Conservation (phyloP, 2,888 invertebrate genomes). For the Sphinx pinastri region DNA sequence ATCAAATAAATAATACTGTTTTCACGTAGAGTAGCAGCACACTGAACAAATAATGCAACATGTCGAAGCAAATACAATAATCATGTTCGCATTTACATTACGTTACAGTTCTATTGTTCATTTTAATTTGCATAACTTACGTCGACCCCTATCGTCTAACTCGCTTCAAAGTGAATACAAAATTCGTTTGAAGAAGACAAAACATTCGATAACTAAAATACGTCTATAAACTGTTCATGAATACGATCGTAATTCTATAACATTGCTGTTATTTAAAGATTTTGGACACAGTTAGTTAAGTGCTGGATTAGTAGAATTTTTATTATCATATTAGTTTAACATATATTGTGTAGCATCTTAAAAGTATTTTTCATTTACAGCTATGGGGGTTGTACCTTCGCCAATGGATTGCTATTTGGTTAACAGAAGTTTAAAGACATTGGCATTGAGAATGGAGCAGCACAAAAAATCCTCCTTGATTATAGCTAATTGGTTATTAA, state of each 20-base stretch:
- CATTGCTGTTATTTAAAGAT: too few relatives aligned
- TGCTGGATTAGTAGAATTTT: too few relatives aligned
- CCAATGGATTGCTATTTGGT: slow-evolving; percentile 98
- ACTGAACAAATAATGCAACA: slow-evolving; percentile 4
- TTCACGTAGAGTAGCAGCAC: background rate
- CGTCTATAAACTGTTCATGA: too few relatives aligned
- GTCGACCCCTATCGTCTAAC: too few relatives aligned
- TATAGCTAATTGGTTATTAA: slow-evolving; percentile 92
- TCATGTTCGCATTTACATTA: background rate
- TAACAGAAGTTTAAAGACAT: slow-evolving; percentile 96
- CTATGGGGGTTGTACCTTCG: slow-evolving; percentile 96
- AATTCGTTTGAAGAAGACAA: too few relatives aligned
- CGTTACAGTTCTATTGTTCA: background rate
- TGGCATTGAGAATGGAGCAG: slow-evolving; percentile 95
- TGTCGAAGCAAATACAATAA: background rate
- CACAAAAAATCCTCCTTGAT: slow-evolving; percentile 91
- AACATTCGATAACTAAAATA: too few relatives aligned
- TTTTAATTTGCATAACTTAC: too few relatives aligned
- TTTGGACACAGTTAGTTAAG: too few relatives aligned
- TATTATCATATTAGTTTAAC: too few relatives aligned
- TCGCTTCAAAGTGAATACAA: background rate
- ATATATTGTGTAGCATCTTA: too few relatives aligned
- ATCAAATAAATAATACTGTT: background rate
- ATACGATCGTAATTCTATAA: too few relatives aligned
- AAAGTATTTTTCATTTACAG: slow-evolving; percentile 69